Conservation (phyloP, 2,888 invertebrate species). For the Sinopyrophorus schimmeli region DNA sequence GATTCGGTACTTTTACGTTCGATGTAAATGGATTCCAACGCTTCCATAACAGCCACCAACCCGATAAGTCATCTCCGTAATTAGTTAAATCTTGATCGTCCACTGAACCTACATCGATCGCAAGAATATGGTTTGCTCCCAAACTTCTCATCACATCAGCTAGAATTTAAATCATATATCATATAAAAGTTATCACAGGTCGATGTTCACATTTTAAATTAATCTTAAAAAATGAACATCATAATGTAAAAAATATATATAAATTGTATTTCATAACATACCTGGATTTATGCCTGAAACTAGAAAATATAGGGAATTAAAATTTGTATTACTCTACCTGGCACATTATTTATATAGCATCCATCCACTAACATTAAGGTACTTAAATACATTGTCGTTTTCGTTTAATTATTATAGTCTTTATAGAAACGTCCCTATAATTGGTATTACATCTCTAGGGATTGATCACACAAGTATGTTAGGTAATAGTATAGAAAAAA, state of each 20-base stretch:
- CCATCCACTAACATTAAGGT: conserved; percentile 96
- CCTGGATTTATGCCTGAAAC: too few relatives aligned
- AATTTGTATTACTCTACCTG: conserved; percentile 74
- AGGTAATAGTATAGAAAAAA: conserved; percentile 81
- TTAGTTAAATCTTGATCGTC: conserved; percentile 96
- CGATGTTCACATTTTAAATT: too few relatives aligned
- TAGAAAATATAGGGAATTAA: too few relatives aligned
- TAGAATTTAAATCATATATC: too few relatives aligned
- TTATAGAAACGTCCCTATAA: conserved; percentile 14
- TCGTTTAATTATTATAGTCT: too few relatives aligned
- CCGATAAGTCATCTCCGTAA: conserved; percentile 96
- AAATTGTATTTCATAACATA: conserved; percentile 11
- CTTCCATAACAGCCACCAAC: conserved; percentile 94
- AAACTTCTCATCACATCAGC: conserved; percentile 95
- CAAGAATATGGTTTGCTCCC: conserved; percentile 94
- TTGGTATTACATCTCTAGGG: conserved; percentile 79
- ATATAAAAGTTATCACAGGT: too few relatives aligned
- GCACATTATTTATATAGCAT: conserved; percentile 98
- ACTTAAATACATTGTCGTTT: too few relatives aligned
- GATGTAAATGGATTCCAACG: conserved; percentile 91
- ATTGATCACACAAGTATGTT: conserved; percentile 84
- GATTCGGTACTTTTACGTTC: conserved; percentile 90
- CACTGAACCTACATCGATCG: conserved; percentile 97
- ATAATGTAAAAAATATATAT: too few relatives aligned
- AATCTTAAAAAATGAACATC: too few relatives aligned